These are phyloP conservation scores for Strigops habroptila DNA, from an alignment of 2,113 vertebrate genomes.

Conservation along the genomic window DNA sequence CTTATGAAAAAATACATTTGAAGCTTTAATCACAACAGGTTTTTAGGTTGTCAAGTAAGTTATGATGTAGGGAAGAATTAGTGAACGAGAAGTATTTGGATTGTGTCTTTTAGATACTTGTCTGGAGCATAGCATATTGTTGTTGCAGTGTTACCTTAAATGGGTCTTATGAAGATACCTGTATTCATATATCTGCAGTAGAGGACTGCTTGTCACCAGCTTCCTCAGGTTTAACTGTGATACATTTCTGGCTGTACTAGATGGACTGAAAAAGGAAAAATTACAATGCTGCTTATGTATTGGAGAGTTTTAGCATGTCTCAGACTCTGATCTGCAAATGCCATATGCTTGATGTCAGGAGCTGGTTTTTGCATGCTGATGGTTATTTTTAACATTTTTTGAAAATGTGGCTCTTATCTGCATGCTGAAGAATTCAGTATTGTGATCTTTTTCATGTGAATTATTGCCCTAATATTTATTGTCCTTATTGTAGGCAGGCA, in stretches of 20 bases:
- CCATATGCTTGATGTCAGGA: constrained; percentile 21
- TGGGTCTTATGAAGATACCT: not conserved
- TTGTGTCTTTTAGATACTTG: not conserved
- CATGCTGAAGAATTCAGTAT: constrained; percentile 34
- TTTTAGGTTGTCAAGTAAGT: not conserved
- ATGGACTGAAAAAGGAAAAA: not conserved
- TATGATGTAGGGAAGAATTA: not conserved
- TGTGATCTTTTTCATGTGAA: constrained; percentile 31
- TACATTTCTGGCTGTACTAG: not conserved
- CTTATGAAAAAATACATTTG: not conserved
- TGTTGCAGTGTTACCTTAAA: not conserved
- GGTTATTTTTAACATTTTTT: not conserved
- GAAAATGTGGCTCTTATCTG: not conserved
- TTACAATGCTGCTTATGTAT: not conserved
- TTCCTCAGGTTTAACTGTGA: not conserved
- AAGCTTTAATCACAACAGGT: not conserved
- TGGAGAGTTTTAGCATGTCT: constrained; percentile 26
- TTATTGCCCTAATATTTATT: constrained; percentile 51
- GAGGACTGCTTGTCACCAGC: not conserved
- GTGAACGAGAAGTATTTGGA: not conserved
- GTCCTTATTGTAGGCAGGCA: constrained; percentile 82
- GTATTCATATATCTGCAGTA: not conserved
- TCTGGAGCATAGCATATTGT: not conserved
- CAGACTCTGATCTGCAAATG: constrained; percentile 24
- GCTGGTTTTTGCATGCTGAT: constrained; percentile 46